Base-by-base conservation (phyloP, 2,888 invertebrate species). In the Philaethria dido region DNA sequence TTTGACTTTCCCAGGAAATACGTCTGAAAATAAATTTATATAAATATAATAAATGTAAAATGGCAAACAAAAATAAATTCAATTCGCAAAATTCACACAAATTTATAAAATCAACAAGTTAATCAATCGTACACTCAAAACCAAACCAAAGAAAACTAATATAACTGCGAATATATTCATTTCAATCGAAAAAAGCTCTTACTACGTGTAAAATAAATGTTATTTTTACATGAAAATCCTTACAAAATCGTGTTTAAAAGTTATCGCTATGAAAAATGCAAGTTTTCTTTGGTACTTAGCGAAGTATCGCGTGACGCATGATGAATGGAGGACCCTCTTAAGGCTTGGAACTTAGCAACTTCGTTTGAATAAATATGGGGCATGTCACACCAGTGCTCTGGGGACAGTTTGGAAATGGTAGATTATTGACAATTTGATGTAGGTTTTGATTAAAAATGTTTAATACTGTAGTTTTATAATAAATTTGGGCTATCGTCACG, bases 241-340 rank as follows among this genome's bases (percentile, higher is more conserved):
- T 33, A 4, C 22, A 42, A 45, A 61, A 22, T 11, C 64, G 54
- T 62, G 64, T 60, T 70, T 50, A 65, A 60, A 72, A 73, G 57
- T 72, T 72, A 65, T 60, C 36, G 65, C 66, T 80, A 85, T 85
- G 87, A 88, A 87, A 87, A 87, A 87, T 87, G 86, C 82, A 85
- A 87, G 86, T 87, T 87, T 65, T 66, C 68, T 75, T 74, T 72
- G 77, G 77, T 83, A 81, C 86, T 86, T 84, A 79, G 79, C 70
- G 70, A 78, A 81, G 86, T 85, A 84, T 89, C 82, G 88, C 87
- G 86, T 86, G 87, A 79, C 80, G 86, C 83, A 87, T 89, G 89
- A 89, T 88, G 87, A 89, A 89, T 88, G 82, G 76, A 74, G 78
- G 80, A 80, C 81, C 82, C 79, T 72, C 74, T 75, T 81, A 83